These are phyloP conservation scores for Mythimna lalbum DNA, from an alignment of 2,888 invertebrate genomes.

Conservation along the genomic window DNA sequence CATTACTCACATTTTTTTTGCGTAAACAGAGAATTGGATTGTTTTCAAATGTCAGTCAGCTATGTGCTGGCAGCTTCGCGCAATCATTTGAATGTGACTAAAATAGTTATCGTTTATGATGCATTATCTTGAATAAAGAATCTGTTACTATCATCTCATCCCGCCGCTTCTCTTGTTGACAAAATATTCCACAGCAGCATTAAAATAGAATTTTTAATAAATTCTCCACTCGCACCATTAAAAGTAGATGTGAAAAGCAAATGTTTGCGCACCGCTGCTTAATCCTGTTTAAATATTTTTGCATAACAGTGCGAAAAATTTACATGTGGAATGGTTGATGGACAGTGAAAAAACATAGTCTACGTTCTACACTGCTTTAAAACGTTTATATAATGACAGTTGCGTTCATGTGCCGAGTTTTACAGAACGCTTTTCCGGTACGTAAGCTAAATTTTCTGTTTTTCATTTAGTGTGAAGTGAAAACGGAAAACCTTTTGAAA, in stretches of 20 bases:
- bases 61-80: constrained; percentile 32
- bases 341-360: constrained; percentile 28
- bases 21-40: constrained; percentile 33
- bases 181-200: constrained; percentile 20
- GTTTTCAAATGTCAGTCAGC: constrained; percentile 36
- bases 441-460: constrained; percentile 14
- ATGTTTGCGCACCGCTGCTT: constrained; percentile 30
- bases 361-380: constrained; percentile 16
- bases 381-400: constrained; percentile 18
- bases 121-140: neutral
- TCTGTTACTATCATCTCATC: no score
- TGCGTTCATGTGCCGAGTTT: constrained; percentile 5
- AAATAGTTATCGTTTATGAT: constrained; percentile 23
- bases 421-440: constrained; percentile 15
- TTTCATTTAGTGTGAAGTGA: constrained; percentile 18
- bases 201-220: constrained; percentile 21
- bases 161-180: neutral
- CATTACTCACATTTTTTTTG: constrained; percentile 27
- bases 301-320: constrained; percentile 52
- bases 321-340: constrained; percentile 32
- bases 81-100: constrained; percentile 20
- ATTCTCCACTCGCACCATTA: constrained; percentile 23
- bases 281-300: constrained; percentile 53
- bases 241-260: constrained; percentile 40
- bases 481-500: constrained; percentile 24